Percentiles rank a stretch among this genome's conserved stretches.
Evolutionary conservation across 2,113 vertebrate genomes (phyloP).

Genomic region (Entomyzon cyanotis): DNA sequence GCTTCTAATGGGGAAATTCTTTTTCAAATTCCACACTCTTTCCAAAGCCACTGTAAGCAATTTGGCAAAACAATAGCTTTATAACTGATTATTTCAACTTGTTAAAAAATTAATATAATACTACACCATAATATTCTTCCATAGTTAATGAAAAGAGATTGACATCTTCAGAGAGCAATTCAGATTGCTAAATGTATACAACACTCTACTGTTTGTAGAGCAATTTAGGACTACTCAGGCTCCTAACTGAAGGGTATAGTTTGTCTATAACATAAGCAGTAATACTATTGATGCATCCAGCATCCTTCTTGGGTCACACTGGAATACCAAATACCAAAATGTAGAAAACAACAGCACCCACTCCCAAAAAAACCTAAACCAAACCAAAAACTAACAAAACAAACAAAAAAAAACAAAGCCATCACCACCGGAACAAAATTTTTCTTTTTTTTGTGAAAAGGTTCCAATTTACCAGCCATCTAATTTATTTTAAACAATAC

Average conservation of each 20-base stretch:
- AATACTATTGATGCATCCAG: neutral
- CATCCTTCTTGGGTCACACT: neutral
- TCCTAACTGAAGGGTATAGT: neutral
- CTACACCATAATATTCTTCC: neutral
- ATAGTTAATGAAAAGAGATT: neutral
- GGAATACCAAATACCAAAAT: neutral
- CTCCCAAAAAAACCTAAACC: neutral
- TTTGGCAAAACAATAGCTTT: constrained; percentile 31
- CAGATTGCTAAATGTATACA: neutral
- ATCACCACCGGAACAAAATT: neutral
- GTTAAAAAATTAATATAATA: neutral
- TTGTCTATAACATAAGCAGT: neutral
- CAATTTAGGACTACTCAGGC: neutral
- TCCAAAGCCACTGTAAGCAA: constrained; percentile 72
- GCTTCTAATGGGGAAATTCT: constrained; percentile 57
- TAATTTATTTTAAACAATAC: neutral
- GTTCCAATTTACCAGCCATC: neutral
- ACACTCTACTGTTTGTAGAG: neutral
- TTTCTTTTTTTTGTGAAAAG: neutral
- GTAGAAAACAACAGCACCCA: neutral
- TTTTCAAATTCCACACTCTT: constrained; percentile 70
- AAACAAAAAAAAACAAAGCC: neutral
- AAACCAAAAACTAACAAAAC: neutral
- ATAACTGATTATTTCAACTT: neutral
- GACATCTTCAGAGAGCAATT: neutral